Evolutionary conservation across 2,888 invertebrate genomes (phyloP).

Genomic region (Eurytoma adleriae): DNA sequence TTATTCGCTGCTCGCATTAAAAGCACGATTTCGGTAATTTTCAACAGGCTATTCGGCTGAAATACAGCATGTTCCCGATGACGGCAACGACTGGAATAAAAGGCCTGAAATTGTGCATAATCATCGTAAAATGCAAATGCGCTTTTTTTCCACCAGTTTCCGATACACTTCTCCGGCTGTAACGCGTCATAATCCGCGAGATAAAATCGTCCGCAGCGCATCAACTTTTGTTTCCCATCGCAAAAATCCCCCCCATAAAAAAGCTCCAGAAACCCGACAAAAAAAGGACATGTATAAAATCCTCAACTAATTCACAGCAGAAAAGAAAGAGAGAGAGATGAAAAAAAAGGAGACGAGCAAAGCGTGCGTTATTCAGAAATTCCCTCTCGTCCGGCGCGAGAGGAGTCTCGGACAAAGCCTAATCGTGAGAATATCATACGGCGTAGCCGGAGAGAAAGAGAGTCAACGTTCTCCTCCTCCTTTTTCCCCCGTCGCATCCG

Average conservation of each 20-base stretch:
- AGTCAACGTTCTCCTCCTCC: slow-evolving; percentile 46
- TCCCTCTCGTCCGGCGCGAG: not conserved
- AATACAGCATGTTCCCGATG: slow-evolving; percentile 2
- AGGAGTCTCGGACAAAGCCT: slow-evolving; percentile 9
- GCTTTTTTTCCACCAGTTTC: too few relatives aligned
- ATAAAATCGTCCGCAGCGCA: too few relatives aligned
- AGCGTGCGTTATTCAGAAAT: slow-evolving; percentile 7
- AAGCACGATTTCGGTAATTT: too few relatives aligned
- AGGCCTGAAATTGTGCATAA: not conserved
- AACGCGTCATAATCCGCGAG: too few relatives aligned
- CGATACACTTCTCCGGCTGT: too few relatives aligned
- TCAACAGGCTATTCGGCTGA: not conserved
- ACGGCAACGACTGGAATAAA: not conserved
- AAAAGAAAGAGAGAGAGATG: too few relatives aligned
- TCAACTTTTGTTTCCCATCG: too few relatives aligned
- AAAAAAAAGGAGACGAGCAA: too few relatives aligned
- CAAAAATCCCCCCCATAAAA: too few relatives aligned
- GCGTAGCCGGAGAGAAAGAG: slow-evolving; percentile 5
- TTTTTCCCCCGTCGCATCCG: slow-evolving; percentile 13
- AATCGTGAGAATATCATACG: slow-evolving; percentile 54
- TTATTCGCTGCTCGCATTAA: not conserved
- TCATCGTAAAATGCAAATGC: not conserved
- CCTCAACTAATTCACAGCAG: too few relatives aligned
- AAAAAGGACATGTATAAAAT: too few relatives aligned
- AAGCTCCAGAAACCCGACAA: too few relatives aligned